Evolutionary conservation across 2,797 vertebrate species (phyloP).

Genomic region (Borostomias antarcticus): DNA sequence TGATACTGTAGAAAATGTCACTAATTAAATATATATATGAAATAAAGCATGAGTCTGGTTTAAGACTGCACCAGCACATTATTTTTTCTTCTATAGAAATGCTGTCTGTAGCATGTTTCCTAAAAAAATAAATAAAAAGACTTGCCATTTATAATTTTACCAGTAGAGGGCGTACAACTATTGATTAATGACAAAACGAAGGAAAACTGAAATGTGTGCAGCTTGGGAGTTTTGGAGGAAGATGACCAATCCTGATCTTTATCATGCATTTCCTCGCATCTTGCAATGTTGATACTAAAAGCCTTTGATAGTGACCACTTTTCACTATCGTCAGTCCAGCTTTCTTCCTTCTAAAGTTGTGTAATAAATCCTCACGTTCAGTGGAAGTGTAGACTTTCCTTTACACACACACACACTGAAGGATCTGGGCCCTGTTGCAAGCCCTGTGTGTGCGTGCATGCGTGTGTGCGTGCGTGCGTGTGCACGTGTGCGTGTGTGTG

Average conservation of each 20-base stretch:
- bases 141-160: constrained; percentile 6
- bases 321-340: not conserved
- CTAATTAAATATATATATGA: not conserved
- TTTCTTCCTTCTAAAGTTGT: not conserved
- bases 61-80: not conserved
- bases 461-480: constrained; percentile 19
- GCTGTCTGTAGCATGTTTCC: not conserved
- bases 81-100: not conserved
- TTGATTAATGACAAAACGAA: constrained; percentile 43
- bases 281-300: not conserved
- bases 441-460: constrained; percentile 13
- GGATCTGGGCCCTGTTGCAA: too few relatives aligned
- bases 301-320: not conserved
- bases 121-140: not conserved
- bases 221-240: not conserved
- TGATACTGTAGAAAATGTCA: too few relatives aligned
- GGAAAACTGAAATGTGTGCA: not conserved
- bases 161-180: constrained; percentile 73
- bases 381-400: not conserved
- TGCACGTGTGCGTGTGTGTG: constrained; percentile 17
- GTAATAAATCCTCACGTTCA: not conserved
- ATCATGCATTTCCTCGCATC: not conserved
- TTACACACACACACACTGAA: not conserved
- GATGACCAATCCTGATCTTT: not conserved
- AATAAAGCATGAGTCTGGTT: not conserved